Evolutionary conservation across 1,140 invertebrate species (phyloP), one percentile per base, ranked within the genome.

Genomic region (Trichogramma pretiosum): DNA sequence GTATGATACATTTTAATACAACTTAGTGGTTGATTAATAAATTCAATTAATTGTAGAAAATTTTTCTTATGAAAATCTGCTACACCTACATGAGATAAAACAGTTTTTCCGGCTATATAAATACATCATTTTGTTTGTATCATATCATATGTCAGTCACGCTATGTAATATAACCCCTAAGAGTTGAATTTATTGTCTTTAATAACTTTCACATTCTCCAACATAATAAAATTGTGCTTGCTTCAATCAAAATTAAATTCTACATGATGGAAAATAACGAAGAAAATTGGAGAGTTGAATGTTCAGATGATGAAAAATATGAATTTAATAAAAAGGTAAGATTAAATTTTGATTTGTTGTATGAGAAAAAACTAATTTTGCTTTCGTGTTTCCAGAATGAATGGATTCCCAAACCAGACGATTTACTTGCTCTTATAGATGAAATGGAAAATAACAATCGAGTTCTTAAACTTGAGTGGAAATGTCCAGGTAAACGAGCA

Each of bases 241-340:
- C 22, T 37, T 23, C 18, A 21, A 38, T 14, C 7, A 46, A 38
- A 42, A 46, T 41, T 46, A 8, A 28, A 33, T 34, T 13, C 19
- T 16, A 33, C 19, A 34, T 21, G 22, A 68, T 70, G 64, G 76
- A 78, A 48, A 56, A 65, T 19, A 74, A 67, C 56, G 72, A 73
- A 5, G 63, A 72, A 19, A 67, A 73, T 3, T 79, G 77, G 75
- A 68, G 65, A 11, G 57, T 78, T 9, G 69, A 77, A 0, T 80
- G 79, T 56, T 80, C 78, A 3, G 79, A 81, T 46, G 78, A 81
- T 22, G 79, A 81, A 53, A 71, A 72, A 47, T 72, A 72, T 23
- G 70, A 70, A 35, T 28, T 54, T 8, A 60, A 67, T 54, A 47
- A 55, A 5, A 68, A 67, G 56, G 66, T 70, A 54, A 56, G 37